phyloP scores from a whole-genome alignment of 2,888 invertebrate species.

The Trichopoda pennipes region DNA sequence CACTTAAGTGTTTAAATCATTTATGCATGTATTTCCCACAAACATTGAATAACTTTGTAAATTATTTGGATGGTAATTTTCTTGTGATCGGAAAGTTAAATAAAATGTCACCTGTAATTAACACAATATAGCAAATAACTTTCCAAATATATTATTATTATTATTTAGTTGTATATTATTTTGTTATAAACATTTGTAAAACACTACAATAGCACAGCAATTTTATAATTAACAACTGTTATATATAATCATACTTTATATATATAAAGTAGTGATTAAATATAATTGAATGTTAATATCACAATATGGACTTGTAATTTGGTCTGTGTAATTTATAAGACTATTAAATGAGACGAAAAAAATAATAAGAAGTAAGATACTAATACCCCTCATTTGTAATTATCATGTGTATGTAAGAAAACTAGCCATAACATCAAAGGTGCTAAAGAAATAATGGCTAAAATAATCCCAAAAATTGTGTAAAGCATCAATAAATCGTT shows the following conservation, averaged over 20 bases:
- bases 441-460: too few species aligned
- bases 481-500: too few species aligned
- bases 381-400: too few species aligned
- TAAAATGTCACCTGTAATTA: constrained; percentile 65
- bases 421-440: too few species aligned
- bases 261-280: not conserved
- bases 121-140: constrained; percentile 56
- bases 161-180: constrained; percentile 12
- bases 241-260: not conserved
- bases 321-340: too few species aligned
- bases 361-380: too few species aligned
- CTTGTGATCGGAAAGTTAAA: constrained; percentile 60
- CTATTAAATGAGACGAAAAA: too few species aligned
- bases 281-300: not conserved
- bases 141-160: constrained; percentile 35
- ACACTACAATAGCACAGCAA: not conserved
- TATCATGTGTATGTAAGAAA: too few species aligned
- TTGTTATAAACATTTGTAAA: too few species aligned
- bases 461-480: too few species aligned
- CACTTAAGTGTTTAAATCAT: not conserved
- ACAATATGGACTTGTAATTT: too few species aligned
- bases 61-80: constrained; percentile 40
- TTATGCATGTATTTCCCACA: constrained; percentile 19
- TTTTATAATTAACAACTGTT: constrained; percentile 4
- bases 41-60: constrained; percentile 34